phyloP scores from a whole-genome alignment of 2,888 invertebrate species.

The Euphydryas editha region DNA sequence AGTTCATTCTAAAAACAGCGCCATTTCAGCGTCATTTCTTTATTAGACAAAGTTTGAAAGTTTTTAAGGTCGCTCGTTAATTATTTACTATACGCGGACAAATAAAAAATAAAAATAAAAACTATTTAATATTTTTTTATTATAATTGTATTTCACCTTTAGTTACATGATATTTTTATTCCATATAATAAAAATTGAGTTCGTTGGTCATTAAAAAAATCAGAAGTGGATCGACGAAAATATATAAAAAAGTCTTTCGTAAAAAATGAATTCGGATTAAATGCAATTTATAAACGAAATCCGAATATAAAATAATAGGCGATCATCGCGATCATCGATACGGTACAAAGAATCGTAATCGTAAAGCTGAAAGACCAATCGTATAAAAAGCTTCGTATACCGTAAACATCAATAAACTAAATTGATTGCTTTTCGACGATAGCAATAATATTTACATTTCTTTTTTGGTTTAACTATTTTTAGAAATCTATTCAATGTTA shows the following conservation, averaged over 20 bases:
- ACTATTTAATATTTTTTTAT: no score
- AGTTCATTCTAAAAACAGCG: no score
- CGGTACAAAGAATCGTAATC: slow-evolving; percentile 14
- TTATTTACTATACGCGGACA: no score
- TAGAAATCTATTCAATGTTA: background rate
- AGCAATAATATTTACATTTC: slow-evolving; percentile 28
- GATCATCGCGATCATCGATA: slow-evolving; percentile 11
- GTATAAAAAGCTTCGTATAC: slow-evolving; percentile 31
- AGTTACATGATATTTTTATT: background rate
- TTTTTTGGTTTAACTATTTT: slow-evolving; percentile 6
- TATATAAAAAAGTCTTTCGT: background rate
- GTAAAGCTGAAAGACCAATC: slow-evolving; percentile 35
- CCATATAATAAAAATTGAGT: background rate
- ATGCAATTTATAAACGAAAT: background rate
- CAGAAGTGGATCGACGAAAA: no score
- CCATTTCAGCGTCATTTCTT: no score
- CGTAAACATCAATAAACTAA: slow-evolving; percentile 33
- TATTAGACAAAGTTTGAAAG: no score
- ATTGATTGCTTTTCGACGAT: slow-evolving; percentile 28
- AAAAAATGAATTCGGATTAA: background rate
- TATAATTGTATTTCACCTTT: no score
- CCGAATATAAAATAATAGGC: slow-evolving; percentile 9
- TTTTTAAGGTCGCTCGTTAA: no score
- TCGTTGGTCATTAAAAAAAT: background rate
- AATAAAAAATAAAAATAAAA: no score